phyloP scores from a whole-genome alignment of 2,888 invertebrate genomes.

The Dasysyrphus albostriatus region DNA sequence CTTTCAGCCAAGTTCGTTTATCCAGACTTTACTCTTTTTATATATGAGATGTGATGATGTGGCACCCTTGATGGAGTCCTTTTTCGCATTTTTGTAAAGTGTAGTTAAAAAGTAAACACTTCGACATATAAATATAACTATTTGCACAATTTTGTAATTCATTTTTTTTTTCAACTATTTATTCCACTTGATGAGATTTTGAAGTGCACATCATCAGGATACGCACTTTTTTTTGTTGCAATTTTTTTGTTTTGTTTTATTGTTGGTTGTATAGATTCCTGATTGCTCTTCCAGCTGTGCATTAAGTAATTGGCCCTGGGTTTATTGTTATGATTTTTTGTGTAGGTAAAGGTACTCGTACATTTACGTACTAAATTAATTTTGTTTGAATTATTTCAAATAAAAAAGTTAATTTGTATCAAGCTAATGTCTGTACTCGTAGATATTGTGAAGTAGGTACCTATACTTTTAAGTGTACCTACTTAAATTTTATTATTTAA shows the following conservation, averaged over 20 bases:
- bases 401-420: neutral
- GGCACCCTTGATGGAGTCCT: constrained; percentile 7
- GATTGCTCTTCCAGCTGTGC: constrained; percentile 14
- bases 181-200: constrained; percentile 62
- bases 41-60: neutral
- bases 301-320: neutral
- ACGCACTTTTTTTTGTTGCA: constrained; percentile 29
- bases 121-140: constrained; percentile 52
- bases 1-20: constrained; percentile 10
- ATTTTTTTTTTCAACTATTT: constrained; percentile 49
- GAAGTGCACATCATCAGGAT: constrained; percentile 28
- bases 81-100: constrained; percentile 42
- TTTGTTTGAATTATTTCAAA: neutral
- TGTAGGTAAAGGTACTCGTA: too few relatives aligned
- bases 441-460: neutral
- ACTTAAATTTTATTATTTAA: neutral
- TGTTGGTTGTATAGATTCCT: neutral
- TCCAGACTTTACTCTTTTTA: neutral
- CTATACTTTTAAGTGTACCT: too few relatives aligned
- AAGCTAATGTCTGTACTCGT: neutral
- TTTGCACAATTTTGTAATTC: constrained; percentile 52
- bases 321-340: too few relatives aligned
- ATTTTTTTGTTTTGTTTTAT: neutral
- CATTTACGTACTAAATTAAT: too few relatives aligned
- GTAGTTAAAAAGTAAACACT: constrained; percentile 63